Evolutionary conservation across 2,797 vertebrate species (phyloP), one percentile per base, ranked within the genome.

Genomic region (Galago senegalensis): DNA sequence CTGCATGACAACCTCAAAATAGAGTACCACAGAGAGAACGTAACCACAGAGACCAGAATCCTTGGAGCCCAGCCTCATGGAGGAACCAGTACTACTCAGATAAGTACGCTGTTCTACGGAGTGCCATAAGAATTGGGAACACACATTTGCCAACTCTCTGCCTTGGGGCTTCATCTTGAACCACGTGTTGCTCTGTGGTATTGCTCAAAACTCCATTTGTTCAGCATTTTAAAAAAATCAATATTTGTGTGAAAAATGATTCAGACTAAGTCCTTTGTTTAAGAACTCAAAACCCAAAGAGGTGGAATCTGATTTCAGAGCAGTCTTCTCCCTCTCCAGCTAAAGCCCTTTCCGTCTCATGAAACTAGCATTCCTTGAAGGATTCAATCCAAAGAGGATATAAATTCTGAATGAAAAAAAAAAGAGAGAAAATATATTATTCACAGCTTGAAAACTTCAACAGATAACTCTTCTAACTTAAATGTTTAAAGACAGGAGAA

Each of bases 371-470:
- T 84, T 90, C 72, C 73, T 93, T 89, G 21, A n/a, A 93, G 67
- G 81, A 85, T 10, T 89, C 46, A 97, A 76, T 87, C 80, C 91
- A 94, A 93, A 93, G 60, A 72, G 16, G 56, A 61, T 58, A 80
- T 61, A 94, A 93, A 96, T 91, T 94, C 37, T 20, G n/a, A 94
- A 81, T 92, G 25, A 16, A 63, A 85, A 88, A 61, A 83, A 86
- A 86, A 92, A 91, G 63, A 83, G 60, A 92, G 86, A 70, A 92
- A 95, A 95, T 96, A 60, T 65, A 94, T 93, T 97, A 97, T 95
- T 96, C 61, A 92, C 94, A 81, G 56, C 13, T 84, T 92, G 21
- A 94, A 91, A 97, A 89, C 69, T 91, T 88, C 87, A 94, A 83
- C 60, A 94, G 65, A 60, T 92, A 86, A 94, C 56, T 70, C 83